Evolutionary conservation across 2,797 vertebrate genomes (phyloP).

Genomic region (Artibeus jamaicensis): DNA sequence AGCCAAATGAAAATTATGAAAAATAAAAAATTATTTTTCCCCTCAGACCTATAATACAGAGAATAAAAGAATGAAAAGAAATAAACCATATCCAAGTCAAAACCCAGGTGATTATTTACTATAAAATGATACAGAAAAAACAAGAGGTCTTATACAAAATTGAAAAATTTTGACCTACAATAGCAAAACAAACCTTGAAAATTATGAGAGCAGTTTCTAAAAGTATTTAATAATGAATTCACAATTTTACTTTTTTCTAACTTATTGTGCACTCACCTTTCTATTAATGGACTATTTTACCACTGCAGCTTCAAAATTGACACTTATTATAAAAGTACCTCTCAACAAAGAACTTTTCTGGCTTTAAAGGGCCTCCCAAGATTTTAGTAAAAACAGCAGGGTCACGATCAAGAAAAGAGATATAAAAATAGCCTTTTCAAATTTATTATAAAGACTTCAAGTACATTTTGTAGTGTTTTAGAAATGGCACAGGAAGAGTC

Average conservation of each 20-base stretch:
- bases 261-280: slow-evolving; percentile 78
- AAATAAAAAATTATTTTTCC: too few relatives aligned
- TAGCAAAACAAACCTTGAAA: slow-evolving; percentile 78
- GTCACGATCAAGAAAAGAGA: slow-evolving; percentile 39
- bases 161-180: slow-evolving; percentile 58
- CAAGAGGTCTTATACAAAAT: slow-evolving; percentile 80
- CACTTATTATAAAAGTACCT: slow-evolving; percentile 69
- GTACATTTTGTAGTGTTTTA: slow-evolving; percentile 51
- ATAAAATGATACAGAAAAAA: slow-evolving; percentile 72
- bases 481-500: slow-evolving; percentile 37
- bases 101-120: slow-evolving; percentile 14
- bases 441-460: slow-evolving; percentile 60
- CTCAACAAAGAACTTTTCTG: slow-evolving; percentile 45
- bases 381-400: slow-evolving; percentile 74
- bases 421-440: slow-evolving; percentile 69
- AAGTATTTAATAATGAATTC: slow-evolving; percentile 77
- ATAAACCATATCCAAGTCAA: not conserved
- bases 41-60: not conserved
- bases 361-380: slow-evolving; percentile 61
- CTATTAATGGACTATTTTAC: slow-evolving; percentile 70
- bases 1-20: slow-evolving; percentile 34
- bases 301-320: slow-evolving; percentile 52
- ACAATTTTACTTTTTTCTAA: slow-evolving; percentile 69
- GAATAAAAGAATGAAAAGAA: slow-evolving; percentile 21
- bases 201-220: slow-evolving; percentile 67